A percentile compares a stretch with the other conserved stretches of the same genome.
Evolutionary conservation across 2,113 vertebrate genomes (phyloP).

Genomic region (Myrmophylax atrothorax): DNA sequence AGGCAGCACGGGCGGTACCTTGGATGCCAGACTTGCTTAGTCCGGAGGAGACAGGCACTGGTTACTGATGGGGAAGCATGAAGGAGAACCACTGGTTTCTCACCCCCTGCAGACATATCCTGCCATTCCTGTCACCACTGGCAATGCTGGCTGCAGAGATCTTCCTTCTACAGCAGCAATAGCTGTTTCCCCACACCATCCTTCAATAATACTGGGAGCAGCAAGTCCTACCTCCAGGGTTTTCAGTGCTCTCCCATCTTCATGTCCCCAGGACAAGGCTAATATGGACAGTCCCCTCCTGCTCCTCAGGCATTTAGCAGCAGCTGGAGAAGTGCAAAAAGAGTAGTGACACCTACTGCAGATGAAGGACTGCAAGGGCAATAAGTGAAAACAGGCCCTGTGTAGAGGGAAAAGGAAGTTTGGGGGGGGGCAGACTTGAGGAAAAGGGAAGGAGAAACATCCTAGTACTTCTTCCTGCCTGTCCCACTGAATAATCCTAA

Average conservation of each 20-base stretch:
- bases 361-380: not conserved
- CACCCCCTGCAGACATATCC: not conserved
- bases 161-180: not conserved
- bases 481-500: not conserved
- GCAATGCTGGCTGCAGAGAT: not conserved
- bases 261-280: not conserved
- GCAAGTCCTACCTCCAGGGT: not conserved
- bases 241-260: not conserved
- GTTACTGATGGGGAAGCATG: not conserved
- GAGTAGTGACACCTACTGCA: not conserved
- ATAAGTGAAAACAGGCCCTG: not conserved
- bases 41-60: not conserved
- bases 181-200: not conserved
- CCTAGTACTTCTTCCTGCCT: not conserved
- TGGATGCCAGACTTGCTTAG: not conserved
- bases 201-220: not conserved
- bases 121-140: accelerated
- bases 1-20: not conserved
- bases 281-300: not conserved
- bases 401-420: not conserved
- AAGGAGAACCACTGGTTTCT: not conserved
- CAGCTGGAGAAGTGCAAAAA: not conserved
- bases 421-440: not conserved
- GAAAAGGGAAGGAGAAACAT: not conserved
- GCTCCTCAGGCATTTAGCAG: not conserved